Evolutionary conservation across 2,888 invertebrate genomes (phyloP), one percentile per base, ranked within the genome.

Genomic region (Diachrysia chrysitis): DNA sequence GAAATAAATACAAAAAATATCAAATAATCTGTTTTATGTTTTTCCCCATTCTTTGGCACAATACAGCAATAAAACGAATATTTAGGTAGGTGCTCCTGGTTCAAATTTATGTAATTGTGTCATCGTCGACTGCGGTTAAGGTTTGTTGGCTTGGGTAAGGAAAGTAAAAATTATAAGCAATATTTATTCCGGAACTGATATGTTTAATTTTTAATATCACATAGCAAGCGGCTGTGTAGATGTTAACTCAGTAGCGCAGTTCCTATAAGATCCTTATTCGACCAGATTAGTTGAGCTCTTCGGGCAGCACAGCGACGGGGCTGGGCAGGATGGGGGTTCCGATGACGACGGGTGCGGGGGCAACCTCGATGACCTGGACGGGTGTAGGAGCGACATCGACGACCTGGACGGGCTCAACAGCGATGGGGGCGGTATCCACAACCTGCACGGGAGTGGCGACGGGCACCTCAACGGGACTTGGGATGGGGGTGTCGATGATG

Each of bases 401-500:
- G 2, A 46, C 35, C 10, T 56, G 56, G 0, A 51, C 21, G 51
- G 73, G 68, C 17, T 17, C 9, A 9, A 67, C 66, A 1, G 51
- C 56, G 17, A 68, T 65, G 21, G 63, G 69, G n/a, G 71, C 42
- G 14, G 66, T 61, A 16, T 51, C 53, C 4, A 60, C 60, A 3
- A 53, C 51, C 6, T 56, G 56, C 2, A 37, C 21, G 37, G 73
- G 68, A 12, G 37, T 72, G 23, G 75, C n/a, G 32, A 70, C 53
- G 9, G 21, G 21, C 7, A 46, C 64, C 58, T 16, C 35, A 14
- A 54, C 60, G 35, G 54, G 42, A 10, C 32, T 32, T 25, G 54
- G 63, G 56, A 77, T 62, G 14, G 72, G 67, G 9, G 70, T 63
- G 56, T 69, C 68, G 21, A 77, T 60, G 35, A 78, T 72, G 62